Evolutionary conservation across 2,113 vertebrate species (phyloP).

Genomic region (Gymnogyps californianus): DNA sequence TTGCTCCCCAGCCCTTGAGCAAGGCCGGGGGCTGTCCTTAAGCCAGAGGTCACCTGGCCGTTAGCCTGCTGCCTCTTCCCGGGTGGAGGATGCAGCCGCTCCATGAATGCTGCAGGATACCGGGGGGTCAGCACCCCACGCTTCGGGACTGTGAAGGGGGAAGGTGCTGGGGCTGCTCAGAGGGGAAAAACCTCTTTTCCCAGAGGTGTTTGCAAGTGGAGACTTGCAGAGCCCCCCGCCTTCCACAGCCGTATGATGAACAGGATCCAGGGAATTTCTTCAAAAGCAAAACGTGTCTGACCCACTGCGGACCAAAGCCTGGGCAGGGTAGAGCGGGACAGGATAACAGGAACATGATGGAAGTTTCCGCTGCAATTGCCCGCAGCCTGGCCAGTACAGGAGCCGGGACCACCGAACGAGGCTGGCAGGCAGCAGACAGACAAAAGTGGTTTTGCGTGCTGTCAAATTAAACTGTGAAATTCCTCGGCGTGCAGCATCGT

Average conservation of each 20-base stretch:
- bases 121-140: neutral
- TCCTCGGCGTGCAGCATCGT: rapidly evolving
- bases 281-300: neutral
- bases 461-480: neutral
- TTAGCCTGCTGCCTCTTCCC: neutral
- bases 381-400: neutral
- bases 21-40: neutral
- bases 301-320: rapidly evolving
- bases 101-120: neutral
- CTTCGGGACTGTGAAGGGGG: neutral
- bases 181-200: neutral
- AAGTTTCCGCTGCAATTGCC: neutral
- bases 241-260: rapidly evolving
- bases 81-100: neutral
- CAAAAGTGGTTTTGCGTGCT: neutral
- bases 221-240: neutral
- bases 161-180: neutral
- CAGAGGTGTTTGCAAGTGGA: neutral
- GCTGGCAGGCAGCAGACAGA: neutral
- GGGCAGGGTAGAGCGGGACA: rapidly evolving
- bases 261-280: neutral
- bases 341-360: neutral
- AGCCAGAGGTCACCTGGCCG: neutral
- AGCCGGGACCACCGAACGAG: rapidly evolving
- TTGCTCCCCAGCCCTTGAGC: neutral